These are phyloP conservation scores for Taurulus bubalis DNA, from an alignment of 2,113 vertebrate genomes.

Conservation along the genomic window DNA sequence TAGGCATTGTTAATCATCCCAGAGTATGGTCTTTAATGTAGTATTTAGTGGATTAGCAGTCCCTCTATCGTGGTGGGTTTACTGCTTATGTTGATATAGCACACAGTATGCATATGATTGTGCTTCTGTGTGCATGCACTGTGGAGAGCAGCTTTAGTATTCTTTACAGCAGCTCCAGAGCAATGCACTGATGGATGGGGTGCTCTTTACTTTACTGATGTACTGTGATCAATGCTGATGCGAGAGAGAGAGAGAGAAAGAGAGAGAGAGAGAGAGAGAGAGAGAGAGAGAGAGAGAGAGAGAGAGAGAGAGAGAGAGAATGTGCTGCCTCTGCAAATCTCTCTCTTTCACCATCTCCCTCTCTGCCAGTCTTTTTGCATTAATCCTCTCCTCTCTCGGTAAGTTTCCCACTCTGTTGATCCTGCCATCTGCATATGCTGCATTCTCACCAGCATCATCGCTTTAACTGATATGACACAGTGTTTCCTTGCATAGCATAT, in stretches of 20 bases:
- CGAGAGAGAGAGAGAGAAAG: conserved; percentile 3
- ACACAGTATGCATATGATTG: conserved; percentile 28
- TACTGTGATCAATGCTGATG: conserved; percentile 82
- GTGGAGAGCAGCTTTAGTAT: conserved; percentile 65
- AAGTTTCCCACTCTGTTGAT: conserved; percentile 71
- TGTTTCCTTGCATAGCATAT: conserved; percentile 69
- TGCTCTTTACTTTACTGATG: conserved; percentile 78
- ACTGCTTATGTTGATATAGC: conserved; percentile 24
- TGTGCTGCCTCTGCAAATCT: conserved; percentile 76
- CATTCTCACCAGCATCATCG: conserved; percentile 65
- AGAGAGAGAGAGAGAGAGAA: conserved; percentile 39
- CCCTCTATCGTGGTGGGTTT: not conserved
- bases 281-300: conserved; percentile 14
- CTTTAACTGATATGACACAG: conserved; percentile 73
- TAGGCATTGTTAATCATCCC: not conserved
- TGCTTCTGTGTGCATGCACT: conserved; percentile 28
- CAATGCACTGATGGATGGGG: conserved; percentile 73
- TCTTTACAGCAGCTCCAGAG: conserved; percentile 61
- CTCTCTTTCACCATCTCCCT: conserved; percentile 39
- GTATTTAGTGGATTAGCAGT: conserved; percentile 19
- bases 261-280: conserved; percentile 7
- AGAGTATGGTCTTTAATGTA: conserved; percentile 18
- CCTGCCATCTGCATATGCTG: conserved; percentile 75
- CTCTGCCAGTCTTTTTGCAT: conserved; percentile 62
- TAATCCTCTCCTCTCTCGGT: conserved; percentile 71